Evolutionary conservation across 2,797 vertebrate genomes (phyloP).

Genomic region (Helicolenus hilgendorfi): DNA sequence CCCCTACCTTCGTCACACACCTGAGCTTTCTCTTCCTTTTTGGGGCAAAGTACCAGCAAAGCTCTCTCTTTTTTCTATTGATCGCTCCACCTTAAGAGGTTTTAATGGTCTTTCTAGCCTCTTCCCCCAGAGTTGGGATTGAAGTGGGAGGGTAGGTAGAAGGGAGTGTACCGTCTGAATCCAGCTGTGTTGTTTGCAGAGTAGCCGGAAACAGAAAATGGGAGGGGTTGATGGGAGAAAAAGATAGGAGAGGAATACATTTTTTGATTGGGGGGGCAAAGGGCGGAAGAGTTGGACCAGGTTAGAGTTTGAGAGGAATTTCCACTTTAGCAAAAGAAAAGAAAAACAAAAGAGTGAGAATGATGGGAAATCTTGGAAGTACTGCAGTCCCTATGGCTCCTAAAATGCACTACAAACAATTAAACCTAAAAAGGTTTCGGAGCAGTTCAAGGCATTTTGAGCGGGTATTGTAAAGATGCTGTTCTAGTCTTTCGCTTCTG

Average conservation of each 20-base stretch:
- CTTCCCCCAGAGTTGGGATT: constrained; percentile 16
- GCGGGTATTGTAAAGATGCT: not conserved
- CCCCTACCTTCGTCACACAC: constrained; percentile 2
- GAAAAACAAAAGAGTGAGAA: not conserved
- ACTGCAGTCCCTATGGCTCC: not conserved
- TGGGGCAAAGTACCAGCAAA: constrained; percentile 5
- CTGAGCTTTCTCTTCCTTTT: constrained; percentile 1
- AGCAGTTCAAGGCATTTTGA: not conserved
- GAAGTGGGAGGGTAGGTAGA: not conserved
- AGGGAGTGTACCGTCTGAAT: not conserved
- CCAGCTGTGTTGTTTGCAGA: not conserved
- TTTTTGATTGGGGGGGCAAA: not conserved
- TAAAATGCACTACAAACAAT: not conserved
- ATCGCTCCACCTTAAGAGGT: constrained; percentile 40
- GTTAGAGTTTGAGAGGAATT: not conserved
- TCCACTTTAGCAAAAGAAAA: not conserved
- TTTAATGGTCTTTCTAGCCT: constrained; percentile 47
- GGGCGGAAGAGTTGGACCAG: not conserved
- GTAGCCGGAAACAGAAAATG: not conserved
- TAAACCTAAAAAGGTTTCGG: not conserved
- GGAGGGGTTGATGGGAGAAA: not conserved
- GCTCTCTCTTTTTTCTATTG: constrained; percentile 36
- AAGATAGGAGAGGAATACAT: not conserved
- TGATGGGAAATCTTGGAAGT: not conserved
- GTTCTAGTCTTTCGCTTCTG: not conserved